phyloP scores from a whole-genome alignment of 2,797 vertebrate species.

The Tinamus major region DNA sequence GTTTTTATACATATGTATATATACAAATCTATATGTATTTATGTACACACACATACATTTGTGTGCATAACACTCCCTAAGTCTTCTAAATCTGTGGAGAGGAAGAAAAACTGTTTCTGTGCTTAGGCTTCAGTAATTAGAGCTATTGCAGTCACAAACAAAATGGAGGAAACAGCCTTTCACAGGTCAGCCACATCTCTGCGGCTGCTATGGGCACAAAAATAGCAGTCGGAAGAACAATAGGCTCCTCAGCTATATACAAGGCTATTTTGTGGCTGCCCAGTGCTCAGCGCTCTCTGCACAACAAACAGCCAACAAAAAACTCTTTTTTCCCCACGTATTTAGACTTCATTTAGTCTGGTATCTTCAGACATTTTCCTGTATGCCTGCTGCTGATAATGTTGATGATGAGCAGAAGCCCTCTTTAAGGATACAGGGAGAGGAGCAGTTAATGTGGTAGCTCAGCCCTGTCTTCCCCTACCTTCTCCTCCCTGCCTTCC shows the following conservation, averaged over 20 bases:
- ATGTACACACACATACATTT: neutral
- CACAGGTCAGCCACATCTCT: neutral
- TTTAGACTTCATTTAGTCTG: neutral
- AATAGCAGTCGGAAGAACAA: conserved; percentile 9
- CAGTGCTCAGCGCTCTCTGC: neutral
- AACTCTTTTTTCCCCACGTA: neutral
- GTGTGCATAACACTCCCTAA: neutral
- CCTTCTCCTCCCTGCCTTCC: neutral
- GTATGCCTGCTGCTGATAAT: neutral
- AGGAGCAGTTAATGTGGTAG: rapidly evolving
- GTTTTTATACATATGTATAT: neutral
- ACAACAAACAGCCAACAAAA: neutral
- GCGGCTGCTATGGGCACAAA: neutral
- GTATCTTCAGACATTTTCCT: neutral
- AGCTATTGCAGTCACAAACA: neutral
- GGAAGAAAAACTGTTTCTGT: neutral
- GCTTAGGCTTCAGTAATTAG: neutral
- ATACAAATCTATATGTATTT: neutral
- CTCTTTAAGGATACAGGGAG: neutral
- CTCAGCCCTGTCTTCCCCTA: neutral
- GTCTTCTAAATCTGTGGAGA: neutral
- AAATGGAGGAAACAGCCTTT: neutral
- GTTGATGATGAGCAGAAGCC: neutral
- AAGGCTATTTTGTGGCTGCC: neutral
- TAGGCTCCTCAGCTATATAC: neutral